phyloP scores from a whole-genome alignment of 2,888 invertebrate species.

The Operophtera brumata region DNA sequence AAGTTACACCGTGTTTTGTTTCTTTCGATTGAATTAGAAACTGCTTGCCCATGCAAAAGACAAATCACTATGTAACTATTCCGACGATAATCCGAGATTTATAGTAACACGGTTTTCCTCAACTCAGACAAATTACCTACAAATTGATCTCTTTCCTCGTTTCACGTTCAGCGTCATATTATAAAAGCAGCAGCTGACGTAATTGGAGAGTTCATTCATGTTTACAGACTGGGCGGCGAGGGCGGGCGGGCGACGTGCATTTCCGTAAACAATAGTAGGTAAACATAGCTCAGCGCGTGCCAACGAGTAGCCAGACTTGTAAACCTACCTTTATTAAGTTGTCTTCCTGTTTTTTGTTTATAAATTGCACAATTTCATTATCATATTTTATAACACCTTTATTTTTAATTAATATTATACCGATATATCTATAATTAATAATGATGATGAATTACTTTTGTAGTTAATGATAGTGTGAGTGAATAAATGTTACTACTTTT shows the following conservation, averaged over 20 bases:
- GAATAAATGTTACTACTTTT: no score
- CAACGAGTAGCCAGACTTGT: slow-evolving; percentile 24
- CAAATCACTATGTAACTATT: no score
- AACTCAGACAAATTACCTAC: background rate
- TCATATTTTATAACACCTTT: background rate
- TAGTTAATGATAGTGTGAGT: no score
- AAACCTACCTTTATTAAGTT: slow-evolving; percentile 20
- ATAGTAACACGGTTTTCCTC: no score
- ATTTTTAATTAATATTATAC: no score
- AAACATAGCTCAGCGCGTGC: slow-evolving; percentile 32
- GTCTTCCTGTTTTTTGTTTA: slow-evolving; percentile 12
- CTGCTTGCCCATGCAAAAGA: no score
- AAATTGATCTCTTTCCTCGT: background rate
- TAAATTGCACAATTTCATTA: background rate
- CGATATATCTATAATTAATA: no score
- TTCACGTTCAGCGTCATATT: slow-evolving; percentile 13
- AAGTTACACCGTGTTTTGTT: no score
- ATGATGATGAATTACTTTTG: no score
- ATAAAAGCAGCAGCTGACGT: slow-evolving; percentile 23
- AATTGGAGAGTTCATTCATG: slow-evolving; percentile 48
- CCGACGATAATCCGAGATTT: no score
- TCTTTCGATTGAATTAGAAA: no score
- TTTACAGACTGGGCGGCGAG: slow-evolving; percentile 34
- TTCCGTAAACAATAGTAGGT: slow-evolving; percentile 42
- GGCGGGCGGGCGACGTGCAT: slow-evolving; percentile 42